These are phyloP conservation scores for Microplitis deprimator DNA, from an alignment of 2,888 invertebrate genomes.

Conservation along the genomic window DNA sequence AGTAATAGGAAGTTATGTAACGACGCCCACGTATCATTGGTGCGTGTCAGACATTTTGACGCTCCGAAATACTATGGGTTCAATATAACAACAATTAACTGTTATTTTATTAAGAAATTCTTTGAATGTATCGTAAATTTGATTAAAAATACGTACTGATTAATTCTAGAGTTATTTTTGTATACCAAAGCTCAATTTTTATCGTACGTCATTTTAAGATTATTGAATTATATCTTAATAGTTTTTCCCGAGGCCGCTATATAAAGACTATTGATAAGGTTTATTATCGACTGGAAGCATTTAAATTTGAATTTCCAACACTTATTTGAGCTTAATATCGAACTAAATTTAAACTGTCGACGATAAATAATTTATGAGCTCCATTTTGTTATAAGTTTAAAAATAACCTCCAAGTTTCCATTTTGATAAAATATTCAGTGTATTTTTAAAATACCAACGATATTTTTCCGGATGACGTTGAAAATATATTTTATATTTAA, in stretches of 20 bases:
- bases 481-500: no score
- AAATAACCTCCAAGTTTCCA: neutral
- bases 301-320: neutral
- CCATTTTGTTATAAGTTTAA: neutral
- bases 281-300: neutral
- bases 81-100: neutral
- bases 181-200: neutral
- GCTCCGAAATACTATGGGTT: constrained; percentile 41
- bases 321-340: neutral
- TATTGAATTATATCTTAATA: neutral
- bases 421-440: no score
- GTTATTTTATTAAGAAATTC: neutral
- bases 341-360: neutral
- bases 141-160: no score
- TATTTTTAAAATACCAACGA: no score
- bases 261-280: neutral
- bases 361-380: neutral
- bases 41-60: constrained; percentile 52
- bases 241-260: neutral
- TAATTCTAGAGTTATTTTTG: neutral
- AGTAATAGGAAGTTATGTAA: constrained; percentile 29
- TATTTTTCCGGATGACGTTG: no score
- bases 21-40: constrained; percentile 31
- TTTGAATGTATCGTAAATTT: neutral
- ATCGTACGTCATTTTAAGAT: neutral